Base-by-base conservation (phyloP, 2,888 invertebrate genomes). In the Seira musarum region DNA sequence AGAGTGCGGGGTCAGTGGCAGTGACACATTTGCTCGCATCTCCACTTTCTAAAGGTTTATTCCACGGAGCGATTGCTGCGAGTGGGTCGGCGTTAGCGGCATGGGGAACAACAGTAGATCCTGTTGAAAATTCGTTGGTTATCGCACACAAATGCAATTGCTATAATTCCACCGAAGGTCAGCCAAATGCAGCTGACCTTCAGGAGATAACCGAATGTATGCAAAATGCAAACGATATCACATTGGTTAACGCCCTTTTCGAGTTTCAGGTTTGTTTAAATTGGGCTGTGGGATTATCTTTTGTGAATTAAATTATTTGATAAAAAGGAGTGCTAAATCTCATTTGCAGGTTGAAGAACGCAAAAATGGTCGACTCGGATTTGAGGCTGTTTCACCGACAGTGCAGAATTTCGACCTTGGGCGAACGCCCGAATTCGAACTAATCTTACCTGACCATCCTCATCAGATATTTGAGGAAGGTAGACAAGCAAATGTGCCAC, bases 1-100 rank as follows among this genome's bases (percentile, higher is more conserved):
- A 86, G 71, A 82, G 83, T 66, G 84, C 86, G 0, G 86, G 86
- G 13, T 64, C 69, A n/a, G 85, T 74, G 0, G 70, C 78, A 0
- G 84, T 85, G 0, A 82, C 83, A 0, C 82, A 85, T 46, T 71
- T 86, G 25, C 57, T 86, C 61, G 60, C 73, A 0, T 79, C 74
- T 63, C 86, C 86, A 10, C 25, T 81, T 53, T 74, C 81, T 1
- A 17, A 19, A 35, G 77, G 75, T 0, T 24, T 83, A 1, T 84
- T 86, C 71, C 85, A 85, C 17, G 24, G 81, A 30, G 86, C 83
- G 0, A 87, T 87, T 24, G 86, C 82, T 13, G 79, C 84, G 57
- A 82, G 75, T 24, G 82, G 82, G 24, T 64, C 78, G 21, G 86
- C 82, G 0, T 64, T 84, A 24, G 82, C 84, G 24, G 78, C 82